Percentiles rank a stretch among this genome's conserved stretches.
These are phyloP conservation scores for Pocillopora damicornis DNA, from an alignment of 64 coral and sea anemone species.

Conservation along the genomic window DNA sequence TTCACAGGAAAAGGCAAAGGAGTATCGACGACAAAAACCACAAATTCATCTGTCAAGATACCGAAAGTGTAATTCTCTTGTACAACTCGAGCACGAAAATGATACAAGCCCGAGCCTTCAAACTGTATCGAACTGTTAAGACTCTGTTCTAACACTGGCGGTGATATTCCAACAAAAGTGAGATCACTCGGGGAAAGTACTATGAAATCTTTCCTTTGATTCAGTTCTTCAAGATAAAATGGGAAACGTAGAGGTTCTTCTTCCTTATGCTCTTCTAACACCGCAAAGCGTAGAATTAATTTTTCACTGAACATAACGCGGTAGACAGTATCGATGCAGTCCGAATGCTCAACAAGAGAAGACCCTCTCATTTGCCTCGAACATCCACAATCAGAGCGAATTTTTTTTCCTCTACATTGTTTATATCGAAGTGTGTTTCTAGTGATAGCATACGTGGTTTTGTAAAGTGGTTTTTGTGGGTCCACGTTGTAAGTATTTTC, in stretches of 20 bases:
- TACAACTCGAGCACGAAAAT: slow-evolving; percentile 83
- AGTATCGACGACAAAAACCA: slow-evolving; percentile 82
- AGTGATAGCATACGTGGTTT: slow-evolving; percentile 66
- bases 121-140: slow-evolving; percentile 81
- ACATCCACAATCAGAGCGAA: slow-evolving; percentile 83
- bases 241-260: slow-evolving; percentile 56
- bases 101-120: slow-evolving; percentile 82
- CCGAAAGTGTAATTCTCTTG: slow-evolving; percentile 88
- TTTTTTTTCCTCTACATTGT: slow-evolving; percentile 64
- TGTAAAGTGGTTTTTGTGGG: slow-evolving; percentile 86
- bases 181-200: slow-evolving; percentile 46
- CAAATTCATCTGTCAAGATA: slow-evolving; percentile 76
- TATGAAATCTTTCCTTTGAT: slow-evolving; percentile 64
- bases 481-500: slow-evolving; percentile 85
- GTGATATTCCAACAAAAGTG: slow-evolving; percentile 13
- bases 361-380: slow-evolving; percentile 63
- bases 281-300: slow-evolving; percentile 66
- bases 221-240: slow-evolving; percentile 88
- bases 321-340: slow-evolving; percentile 91
- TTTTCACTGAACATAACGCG: slow-evolving; percentile 75
- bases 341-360: slow-evolving; percentile 67
- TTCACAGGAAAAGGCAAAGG: slow-evolving; percentile 81
- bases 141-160: slow-evolving; percentile 53
- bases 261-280: slow-evolving; percentile 53
- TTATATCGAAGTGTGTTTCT: slow-evolving; percentile 82